Evolutionary conservation across 1,140 invertebrate species (phyloP), one percentile per base, ranked within the genome.

Genomic region (Galendromus occidentalis): DNA sequence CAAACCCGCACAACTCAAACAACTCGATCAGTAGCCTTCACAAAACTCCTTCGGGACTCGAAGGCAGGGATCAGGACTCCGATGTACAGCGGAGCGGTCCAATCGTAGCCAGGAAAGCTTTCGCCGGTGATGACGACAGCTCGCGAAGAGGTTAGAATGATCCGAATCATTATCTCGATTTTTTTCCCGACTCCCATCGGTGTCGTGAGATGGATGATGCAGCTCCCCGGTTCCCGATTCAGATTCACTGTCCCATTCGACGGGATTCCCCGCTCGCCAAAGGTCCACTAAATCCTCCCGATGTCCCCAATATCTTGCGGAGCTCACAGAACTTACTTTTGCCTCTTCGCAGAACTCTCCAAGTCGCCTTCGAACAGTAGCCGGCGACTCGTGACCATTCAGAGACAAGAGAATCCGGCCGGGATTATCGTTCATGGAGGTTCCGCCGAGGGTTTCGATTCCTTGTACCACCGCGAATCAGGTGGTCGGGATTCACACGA

Each of bases 1-100:
- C 51, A 17, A 59, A 59, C 51, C 51, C 51, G 51, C 51, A 59
- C 22, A 59, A 59, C 51, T 59, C 51, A 14, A 59, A 9, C 51
- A 59, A 59, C 25, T 59, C 51, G 25, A 59, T 59, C 51, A 59
- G 51, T 33, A 59, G 51, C 9, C 14, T 59, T 17, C 51, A 59
- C 33, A 59, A 59, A 59, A 59, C 51, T 6, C 51, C 51, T 59
- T 59, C 51, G 17, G 51, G 51, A 20, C 33, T 59, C 14, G 51
- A 59, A 22, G 14, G 25, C 14, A 59, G 33, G 51, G 51, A 59
- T 14, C 25, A 33, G 22, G 51, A 59, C 2, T 39, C 33, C 9
- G 51, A 59, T 14, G 51, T 59, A 29, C 51, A 59, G 51, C 12
- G 51, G 25, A 59, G 51, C 22, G 51, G 51, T 25, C 33, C 51